These are phyloP conservation scores for Tadarida brasiliensis DNA, from an alignment of 2,797 vertebrate genomes.

Conservation along the genomic window DNA sequence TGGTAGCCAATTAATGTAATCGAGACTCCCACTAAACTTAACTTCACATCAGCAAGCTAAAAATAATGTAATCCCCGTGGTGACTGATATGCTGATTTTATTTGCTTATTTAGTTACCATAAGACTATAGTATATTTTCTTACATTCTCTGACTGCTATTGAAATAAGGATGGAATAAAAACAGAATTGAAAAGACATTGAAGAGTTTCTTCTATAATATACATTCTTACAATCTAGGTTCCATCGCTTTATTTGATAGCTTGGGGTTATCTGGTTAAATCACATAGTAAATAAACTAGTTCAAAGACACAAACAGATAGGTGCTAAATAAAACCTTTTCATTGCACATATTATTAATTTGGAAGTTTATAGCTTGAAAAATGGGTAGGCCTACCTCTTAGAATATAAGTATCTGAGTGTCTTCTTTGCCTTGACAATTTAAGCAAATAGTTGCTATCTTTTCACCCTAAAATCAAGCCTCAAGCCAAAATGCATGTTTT, in stretches of 20 bases:
- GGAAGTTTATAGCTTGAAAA: conserved; percentile 36
- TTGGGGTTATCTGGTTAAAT: conserved; percentile 9
- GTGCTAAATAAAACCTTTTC: neutral
- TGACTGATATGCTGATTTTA: conserved; percentile 65
- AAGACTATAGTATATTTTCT: conserved; percentile 14
- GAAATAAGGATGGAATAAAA: conserved; percentile 52
- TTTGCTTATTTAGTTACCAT: conserved; percentile 44
- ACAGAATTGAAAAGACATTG: neutral
- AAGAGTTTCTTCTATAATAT: neutral
- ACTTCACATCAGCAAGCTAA: conserved; percentile 58
- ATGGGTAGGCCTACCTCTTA: neutral
- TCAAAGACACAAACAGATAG: conserved; percentile 4
- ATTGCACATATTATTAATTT: conserved; percentile 38
- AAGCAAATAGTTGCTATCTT: neutral
- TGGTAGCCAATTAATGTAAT: conserved; percentile 57
- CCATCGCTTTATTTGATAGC: neutral
- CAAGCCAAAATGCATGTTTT: conserved; percentile 21
- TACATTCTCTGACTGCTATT: neutral
- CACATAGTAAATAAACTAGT: neutral
- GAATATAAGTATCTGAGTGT: neutral
- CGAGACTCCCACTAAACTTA: conserved; percentile 64
- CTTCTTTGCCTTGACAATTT: neutral
- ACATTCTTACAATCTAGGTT: neutral
- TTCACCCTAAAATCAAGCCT: neutral
- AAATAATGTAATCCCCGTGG: conserved; percentile 64